Evolutionary conservation across 1,140 invertebrate genomes (phyloP).

Genomic region (Zaprionus ghesquierei): DNA sequence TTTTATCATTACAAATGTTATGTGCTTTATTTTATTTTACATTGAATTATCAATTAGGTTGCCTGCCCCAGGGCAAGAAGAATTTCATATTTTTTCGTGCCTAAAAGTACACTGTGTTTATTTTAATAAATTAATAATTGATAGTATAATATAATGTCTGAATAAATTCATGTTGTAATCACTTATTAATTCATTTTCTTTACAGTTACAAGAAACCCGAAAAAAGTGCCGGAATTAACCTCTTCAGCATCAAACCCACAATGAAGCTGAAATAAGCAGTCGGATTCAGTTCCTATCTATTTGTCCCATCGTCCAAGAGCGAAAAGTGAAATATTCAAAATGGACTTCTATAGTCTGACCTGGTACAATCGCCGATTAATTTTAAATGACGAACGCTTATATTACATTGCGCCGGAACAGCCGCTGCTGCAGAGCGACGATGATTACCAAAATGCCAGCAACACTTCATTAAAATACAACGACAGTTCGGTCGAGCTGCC

Average conservation of each 20-base stretch:
- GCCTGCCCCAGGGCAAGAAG: too few species aligned
- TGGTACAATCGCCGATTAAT: slow-evolving; percentile 33
- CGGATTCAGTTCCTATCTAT: slow-evolving; percentile 8
- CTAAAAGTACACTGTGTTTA: not conserved
- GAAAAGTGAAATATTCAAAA: slow-evolving; percentile 20
- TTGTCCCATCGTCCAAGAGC: not conserved
- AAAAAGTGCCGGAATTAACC: slow-evolving; percentile 14
- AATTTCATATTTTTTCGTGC: not conserved
- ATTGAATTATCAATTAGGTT: too few species aligned
- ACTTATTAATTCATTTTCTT: slow-evolving; percentile 14
- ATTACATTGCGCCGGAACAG: slow-evolving; percentile 62
- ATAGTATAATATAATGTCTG: too few species aligned
- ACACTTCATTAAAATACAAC: slow-evolving; percentile 42
- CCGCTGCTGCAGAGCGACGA: slow-evolving; percentile 52
- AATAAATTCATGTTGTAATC: not conserved
- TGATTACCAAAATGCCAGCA: slow-evolving; percentile 47
- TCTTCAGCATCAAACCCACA: not conserved
- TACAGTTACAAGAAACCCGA: slow-evolving; percentile 22
- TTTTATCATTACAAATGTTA: too few species aligned
- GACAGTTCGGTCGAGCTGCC: slow-evolving; percentile 28
- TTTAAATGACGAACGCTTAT: slow-evolving; percentile 48
- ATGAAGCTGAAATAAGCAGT: slow-evolving; percentile 14
- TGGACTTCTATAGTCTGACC: slow-evolving; percentile 51
- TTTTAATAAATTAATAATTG: too few species aligned
- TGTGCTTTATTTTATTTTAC: too few species aligned